Evolutionary conservation across 64 coral and sea anemone genomes (phyloP), one percentile per base, ranked within the genome.

Genomic region (Hydrozoanthus tunicans): DNA sequence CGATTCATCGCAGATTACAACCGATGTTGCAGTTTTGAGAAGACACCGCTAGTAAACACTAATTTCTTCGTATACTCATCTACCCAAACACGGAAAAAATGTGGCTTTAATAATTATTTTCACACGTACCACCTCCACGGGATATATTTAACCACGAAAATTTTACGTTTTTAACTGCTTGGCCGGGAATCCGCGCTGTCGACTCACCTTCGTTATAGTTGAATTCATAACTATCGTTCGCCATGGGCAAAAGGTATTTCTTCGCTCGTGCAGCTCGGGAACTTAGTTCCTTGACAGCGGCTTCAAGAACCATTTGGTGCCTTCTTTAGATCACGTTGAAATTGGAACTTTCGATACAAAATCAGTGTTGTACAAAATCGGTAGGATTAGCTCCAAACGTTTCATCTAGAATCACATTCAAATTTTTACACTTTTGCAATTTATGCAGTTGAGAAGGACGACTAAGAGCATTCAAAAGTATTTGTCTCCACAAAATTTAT

Each of bases 201-300:
- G 4, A 53, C 81, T 83, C 5, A 88, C 84, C 84, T 75, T 88
- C 84, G 51, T 88, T 74, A 70, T 88, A 88, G 69, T 74, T 88
- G 67, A 10, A 88, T 59, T 74, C 56, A 51, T 32, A 88, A 59
- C 68, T 70, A 88, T 75, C 56, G 10, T 25, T 73, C 69, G 74
- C 84, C 84, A 88, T 88, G n/a, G 70, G 43, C 24, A 88, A 56
- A 10, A 88, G 74, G 61, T 75, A 43, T 58, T 73, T 56, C 68
- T 59, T 88, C 26, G 24, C 70, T 4, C 52, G 25, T 59, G 55
- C 55, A 73, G 25, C 60, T 61, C 54, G 84, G 56, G 9, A 12
- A 58, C 11, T 73, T 24, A 74, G 1, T 51, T 88, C 55, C 12
- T 88, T 73, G 11, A 88, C 13, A 53, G 26, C 59, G 69, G 84